phyloP scores from a whole-genome alignment of 1,140 invertebrate species.

The Matsumurasca onukii region DNA sequence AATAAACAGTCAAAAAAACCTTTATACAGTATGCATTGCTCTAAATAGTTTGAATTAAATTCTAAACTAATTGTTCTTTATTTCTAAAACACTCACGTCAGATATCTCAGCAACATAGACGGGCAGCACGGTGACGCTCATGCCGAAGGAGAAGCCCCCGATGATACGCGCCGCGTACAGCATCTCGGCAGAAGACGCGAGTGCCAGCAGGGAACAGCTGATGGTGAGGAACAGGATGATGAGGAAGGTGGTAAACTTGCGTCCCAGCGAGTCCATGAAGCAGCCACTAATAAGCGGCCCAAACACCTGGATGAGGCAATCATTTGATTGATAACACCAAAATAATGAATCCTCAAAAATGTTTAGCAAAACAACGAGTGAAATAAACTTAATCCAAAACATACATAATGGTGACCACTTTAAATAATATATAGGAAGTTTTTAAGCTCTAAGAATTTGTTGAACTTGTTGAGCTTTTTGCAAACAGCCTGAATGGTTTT shows the following conservation, averaged over 20 bases:
- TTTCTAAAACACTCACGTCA: slow-evolving; percentile 1
- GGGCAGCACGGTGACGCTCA: background rate
- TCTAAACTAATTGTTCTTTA: background rate
- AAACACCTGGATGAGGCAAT: background rate
- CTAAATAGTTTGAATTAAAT: background rate
- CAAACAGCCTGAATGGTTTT: too few species aligned
- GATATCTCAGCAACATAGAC: slow-evolving; percentile 3
- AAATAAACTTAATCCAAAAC: too few species aligned
- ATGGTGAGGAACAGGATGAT: slow-evolving; percentile 5
- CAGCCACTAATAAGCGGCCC: slow-evolving; percentile 13
- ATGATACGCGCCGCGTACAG: background rate
- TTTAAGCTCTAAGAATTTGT: too few species aligned
- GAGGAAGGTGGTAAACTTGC: slow-evolving; percentile 20
- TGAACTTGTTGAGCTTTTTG: too few species aligned
- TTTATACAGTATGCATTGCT: too few species aligned
- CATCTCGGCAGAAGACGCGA: background rate
- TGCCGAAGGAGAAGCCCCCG: slow-evolving; percentile 12
- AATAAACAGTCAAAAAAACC: too few species aligned
- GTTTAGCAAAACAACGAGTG: too few species aligned
- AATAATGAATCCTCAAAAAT: too few species aligned
- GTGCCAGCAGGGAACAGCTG: slow-evolving; percentile 10
- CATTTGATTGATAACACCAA: too few species aligned
- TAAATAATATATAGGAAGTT: too few species aligned
- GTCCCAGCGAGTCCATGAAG: slow-evolving; percentile 5
- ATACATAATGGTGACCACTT: too few species aligned